Evolutionary conservation across 64 coral and sea anemone genomes (phyloP), one percentile per base, ranked within the genome.

Genomic region (Astreopora myriophthalma): DNA sequence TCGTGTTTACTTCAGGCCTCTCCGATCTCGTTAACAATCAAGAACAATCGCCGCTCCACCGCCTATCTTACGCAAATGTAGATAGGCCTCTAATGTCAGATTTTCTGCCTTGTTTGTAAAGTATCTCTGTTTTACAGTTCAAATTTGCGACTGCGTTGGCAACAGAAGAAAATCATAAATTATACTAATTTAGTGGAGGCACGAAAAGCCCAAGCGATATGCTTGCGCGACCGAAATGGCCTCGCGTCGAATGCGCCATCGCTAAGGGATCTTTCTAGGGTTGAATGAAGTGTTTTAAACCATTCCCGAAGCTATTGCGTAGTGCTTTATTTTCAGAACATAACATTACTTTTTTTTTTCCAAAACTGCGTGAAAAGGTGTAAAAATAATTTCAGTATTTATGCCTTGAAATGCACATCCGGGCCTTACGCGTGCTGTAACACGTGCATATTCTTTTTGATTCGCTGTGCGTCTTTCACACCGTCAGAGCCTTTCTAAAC

Each of bases 381-480:
- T 34, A 65, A 52, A 83, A 7, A 30, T 23, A 61, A 32, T 1
- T 64, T 62, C 39, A 11, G 27, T 65, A 83, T 83, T 83, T 80
- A 34, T n/a, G 55, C 39, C 52, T 83, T 65, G 85, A 92, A 85
- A 61, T 92, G 80, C 85, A 92, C 90, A 92, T 92, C 90, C 90
- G 90, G 90, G 90, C 89, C 67, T 85, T 92, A 86, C 48, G 90
- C 80, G 76, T 84, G 89, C 80, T 86, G 79, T 61, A 86, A 92
- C 90, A 92, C 90, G 90, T 92, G 90, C 90, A 92, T 70, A 92
- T 75, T 61, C 49, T 46, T 68, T 55, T 37, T 83, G 27, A 63
- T 71, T 70, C 39, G 79, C 55, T 64, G 48, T 85, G 77, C 80
- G 78, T 92, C 89, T 83, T 65, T 37, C 19, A 36, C 22, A 37